Conservation (phyloP, 2,797 vertebrate genomes). For the Merluccius polli region DNA sequence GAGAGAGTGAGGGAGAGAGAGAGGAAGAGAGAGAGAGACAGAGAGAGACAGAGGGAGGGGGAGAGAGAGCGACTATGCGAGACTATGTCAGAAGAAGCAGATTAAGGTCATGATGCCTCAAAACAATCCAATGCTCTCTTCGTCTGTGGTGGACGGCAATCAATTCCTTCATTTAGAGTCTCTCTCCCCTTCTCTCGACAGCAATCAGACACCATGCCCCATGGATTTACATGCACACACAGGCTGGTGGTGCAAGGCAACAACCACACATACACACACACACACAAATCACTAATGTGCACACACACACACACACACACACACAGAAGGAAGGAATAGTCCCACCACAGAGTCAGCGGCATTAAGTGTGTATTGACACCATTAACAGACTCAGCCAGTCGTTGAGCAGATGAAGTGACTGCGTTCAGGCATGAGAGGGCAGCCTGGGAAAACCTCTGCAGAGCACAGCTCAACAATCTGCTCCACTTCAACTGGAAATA, state of each 20-base stretch:
- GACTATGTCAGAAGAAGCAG: conserved; percentile 43
- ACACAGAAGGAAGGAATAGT: conserved; percentile 23
- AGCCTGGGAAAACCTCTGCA: conserved; percentile 19
- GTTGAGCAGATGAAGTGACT: conserved; percentile 48
- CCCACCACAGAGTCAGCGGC: conserved; percentile 32
- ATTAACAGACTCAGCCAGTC: conserved; percentile 46
- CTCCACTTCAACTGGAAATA: conserved; percentile 28
- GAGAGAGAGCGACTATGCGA: not conserved
- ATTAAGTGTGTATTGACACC: conserved; percentile 45
- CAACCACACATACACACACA: conserved; percentile 9
- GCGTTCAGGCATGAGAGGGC: conserved; percentile 26
- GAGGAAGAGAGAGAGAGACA: not conserved
- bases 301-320: conserved; percentile 27
- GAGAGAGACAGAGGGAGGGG: not conserved
- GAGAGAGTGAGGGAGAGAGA: not conserved
- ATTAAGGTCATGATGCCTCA: conserved; percentile 53
- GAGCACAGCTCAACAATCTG: conserved; percentile 18
- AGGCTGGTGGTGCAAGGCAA: not conserved
- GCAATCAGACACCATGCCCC: conserved; percentile 8
- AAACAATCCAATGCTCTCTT: conserved; percentile 31
- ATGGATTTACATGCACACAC: not conserved
- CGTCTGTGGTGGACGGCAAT: conserved; percentile 29
- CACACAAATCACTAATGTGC: conserved; percentile 22
- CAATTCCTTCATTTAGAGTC: conserved; percentile 26
- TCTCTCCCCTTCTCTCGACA: not conserved